Base-by-base conservation (phyloP, 2,113 vertebrate species). In the Zapornia atra region DNA sequence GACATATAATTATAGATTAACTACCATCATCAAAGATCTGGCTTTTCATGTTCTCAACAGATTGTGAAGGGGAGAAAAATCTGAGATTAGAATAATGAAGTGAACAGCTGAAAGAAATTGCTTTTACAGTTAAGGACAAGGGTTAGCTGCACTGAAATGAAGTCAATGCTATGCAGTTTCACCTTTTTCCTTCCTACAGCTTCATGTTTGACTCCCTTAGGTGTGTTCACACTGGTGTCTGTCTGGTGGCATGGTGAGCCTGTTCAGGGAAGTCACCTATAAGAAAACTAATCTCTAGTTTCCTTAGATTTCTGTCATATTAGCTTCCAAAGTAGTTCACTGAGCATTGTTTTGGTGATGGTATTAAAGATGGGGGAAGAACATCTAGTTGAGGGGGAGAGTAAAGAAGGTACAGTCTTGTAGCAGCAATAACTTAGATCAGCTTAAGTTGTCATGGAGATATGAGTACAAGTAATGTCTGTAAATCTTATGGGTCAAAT, bases 1-100 rank as follows among this genome's bases (percentile, higher is more conserved):
- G 80, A 73, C 50, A 61, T 38, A 44, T 93, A 88, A 95, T 94
- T 96, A 84, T 19, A 93, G 76, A 90, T 92, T 90, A 86, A 86
- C 83, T 68, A 76, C 50, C 57, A 65, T 86, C 85, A 81, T 79
- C 56, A 92, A 90, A 91, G 77, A 94, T 93, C 48, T 92, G 65
- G 38, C 86, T 93, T 92, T 92, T 90, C 72, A 48, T 72, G 28
- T 78, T 91, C 54, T 89, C 53, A 82, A 53, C 34, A 90, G 51
- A 80, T 88, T 85, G 33, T 65, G 60, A 76, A 86, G 48, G 26
- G 34, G 24, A 11, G 11, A 8, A 66, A 69, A 61, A 31, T 28
- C 20, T 68, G 48, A 89, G 38, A 78, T 90, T 68, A 88, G 83
- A 84, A 76, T 86, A 93, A 79, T 71, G 46, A 92, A 54, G 20